phyloP scores from a whole-genome alignment of 1,140 invertebrate genomes.

The Drosophila gunungcola region DNA sequence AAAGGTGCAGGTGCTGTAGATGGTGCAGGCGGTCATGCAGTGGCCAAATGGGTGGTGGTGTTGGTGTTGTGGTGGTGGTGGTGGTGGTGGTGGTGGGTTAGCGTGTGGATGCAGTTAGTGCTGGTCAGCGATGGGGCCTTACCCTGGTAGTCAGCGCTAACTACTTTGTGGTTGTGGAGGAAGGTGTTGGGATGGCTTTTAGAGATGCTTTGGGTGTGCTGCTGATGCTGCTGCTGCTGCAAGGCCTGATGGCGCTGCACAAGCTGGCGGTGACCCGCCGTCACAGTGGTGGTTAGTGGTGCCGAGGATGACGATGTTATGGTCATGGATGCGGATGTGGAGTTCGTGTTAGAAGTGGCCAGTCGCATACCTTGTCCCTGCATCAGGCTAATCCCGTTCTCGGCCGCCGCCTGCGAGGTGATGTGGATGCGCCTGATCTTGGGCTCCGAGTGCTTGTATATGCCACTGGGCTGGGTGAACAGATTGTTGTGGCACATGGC shows the following conservation, averaged over 20 bases:
- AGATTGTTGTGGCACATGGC: slow-evolving; percentile 51
- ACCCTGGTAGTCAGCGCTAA: slow-evolving; percentile 76
- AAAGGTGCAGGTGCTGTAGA: slow-evolving; percentile 24
- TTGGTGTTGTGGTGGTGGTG: slow-evolving; percentile 8
- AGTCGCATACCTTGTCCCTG: slow-evolving; percentile 71
- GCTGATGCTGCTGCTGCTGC: slow-evolving; percentile 24
- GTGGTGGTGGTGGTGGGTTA: slow-evolving; percentile 33
- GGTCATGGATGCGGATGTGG: slow-evolving; percentile 50
- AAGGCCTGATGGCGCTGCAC: slow-evolving; percentile 53
- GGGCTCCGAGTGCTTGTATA: slow-evolving; percentile 78
- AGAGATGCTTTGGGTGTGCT: slow-evolving; percentile 32
- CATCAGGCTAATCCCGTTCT: slow-evolving; percentile 43
- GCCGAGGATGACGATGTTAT: slow-evolving; percentile 59
- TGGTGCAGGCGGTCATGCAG: slow-evolving; percentile 53
- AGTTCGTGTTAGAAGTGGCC: slow-evolving; percentile 39
- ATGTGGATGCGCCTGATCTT: slow-evolving; percentile 82
- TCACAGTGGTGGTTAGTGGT: slow-evolving; percentile 48
- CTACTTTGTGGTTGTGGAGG: slow-evolving; percentile 73
- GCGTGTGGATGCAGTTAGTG: slow-evolving; percentile 67
- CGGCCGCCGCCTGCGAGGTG: slow-evolving; percentile 60
- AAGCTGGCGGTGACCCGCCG: slow-evolving; percentile 43
- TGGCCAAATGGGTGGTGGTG: slow-evolving; percentile 26
- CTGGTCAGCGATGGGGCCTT: slow-evolving; percentile 49
- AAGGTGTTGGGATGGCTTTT: slow-evolving; percentile 39
- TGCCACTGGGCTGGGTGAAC: slow-evolving; percentile 64